Conservation (phyloP, 2,888 invertebrate genomes). For the Priapulus caudatus region DNA sequence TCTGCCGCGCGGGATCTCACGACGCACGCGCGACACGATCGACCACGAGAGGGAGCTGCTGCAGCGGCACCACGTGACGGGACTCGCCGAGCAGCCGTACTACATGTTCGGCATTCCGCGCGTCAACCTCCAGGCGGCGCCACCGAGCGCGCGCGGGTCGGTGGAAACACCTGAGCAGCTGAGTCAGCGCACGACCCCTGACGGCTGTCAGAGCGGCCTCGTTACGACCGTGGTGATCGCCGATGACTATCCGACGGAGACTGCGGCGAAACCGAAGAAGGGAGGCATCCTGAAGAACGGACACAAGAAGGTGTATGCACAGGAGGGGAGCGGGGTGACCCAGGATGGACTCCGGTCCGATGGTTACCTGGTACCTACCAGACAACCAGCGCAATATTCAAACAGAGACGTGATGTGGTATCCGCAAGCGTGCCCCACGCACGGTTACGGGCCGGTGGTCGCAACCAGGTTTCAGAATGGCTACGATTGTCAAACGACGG, state of each 20-base stretch:
- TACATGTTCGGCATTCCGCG: constrained; percentile 1
- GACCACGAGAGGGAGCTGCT: background rate
- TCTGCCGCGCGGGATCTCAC: background rate
- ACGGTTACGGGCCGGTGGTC: no score
- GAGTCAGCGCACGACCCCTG: no score
- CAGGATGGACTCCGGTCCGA: no score
- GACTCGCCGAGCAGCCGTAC: background rate
- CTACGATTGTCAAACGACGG: no score
- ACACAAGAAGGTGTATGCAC: background rate
- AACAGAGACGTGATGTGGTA: no score
- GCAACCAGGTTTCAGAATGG: no score
- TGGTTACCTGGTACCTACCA: no score
- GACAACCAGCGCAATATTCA: no score
- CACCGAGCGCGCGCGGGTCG: background rate
- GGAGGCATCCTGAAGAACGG: background rate
- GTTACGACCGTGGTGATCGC: background rate
- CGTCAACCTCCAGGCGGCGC: background rate
- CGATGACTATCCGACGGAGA: background rate
- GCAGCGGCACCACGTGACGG: background rate
- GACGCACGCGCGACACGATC: background rate
- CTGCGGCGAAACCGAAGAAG: background rate
- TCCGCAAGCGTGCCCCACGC: no score
- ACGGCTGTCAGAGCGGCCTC: background rate
- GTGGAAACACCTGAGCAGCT: background rate
- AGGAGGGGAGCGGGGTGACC: no score